Evolutionary conservation across 2,797 vertebrate species (phyloP), one percentile per base, ranked within the genome.

Genomic region (Sphenopsis melanotis): DNA sequence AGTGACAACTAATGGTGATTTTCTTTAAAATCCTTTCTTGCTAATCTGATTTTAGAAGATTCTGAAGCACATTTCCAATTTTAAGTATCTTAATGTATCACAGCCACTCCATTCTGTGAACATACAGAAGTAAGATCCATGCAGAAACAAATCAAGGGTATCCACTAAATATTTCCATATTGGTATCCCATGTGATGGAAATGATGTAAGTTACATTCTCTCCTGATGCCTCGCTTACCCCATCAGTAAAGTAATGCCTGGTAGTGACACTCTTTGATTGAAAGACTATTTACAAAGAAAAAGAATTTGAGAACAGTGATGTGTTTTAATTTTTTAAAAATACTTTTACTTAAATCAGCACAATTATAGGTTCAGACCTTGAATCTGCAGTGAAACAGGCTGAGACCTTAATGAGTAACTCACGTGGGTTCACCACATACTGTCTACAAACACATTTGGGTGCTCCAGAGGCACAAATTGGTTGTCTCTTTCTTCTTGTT

Each of bases 21-120:
- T 86, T 61, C 68, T 78, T 93, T 65, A 78, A 89, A 94, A 92
- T 59, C 47, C 39, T 89, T 92, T 65, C 79, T 68, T 83, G 32
- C 34, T 77, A 71, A 93, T 84, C 65, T 87, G 75, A 85, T 87
- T 95, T 90, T 53, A 57, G 44, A 90, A 83, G 39, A 74, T 20
- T 53, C 26, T 42, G n/a, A 91, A 87, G 64, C 21, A 71, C n/a
- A 59, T 55, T 90, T 71, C 75, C 34, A 68, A 23, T 83, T 90
- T 87, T 50, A 80, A 80, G 32, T 70, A 75, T 59, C 69, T 85
- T 81, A 57, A 47, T 11, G 11, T 57, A 71, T 47, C 59, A 84
- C 23, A 84, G 74, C 7, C 42, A 24, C 26, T 86, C 47, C 30
- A 64, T 37, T 53, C 55, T 55, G 14, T 30, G 84, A 72, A 56